Percentiles rank a stretch among this genome's conserved stretches.
phyloP scores from a whole-genome alignment of 2,797 vertebrate genomes.

The Pangasius larnaudii region DNA sequence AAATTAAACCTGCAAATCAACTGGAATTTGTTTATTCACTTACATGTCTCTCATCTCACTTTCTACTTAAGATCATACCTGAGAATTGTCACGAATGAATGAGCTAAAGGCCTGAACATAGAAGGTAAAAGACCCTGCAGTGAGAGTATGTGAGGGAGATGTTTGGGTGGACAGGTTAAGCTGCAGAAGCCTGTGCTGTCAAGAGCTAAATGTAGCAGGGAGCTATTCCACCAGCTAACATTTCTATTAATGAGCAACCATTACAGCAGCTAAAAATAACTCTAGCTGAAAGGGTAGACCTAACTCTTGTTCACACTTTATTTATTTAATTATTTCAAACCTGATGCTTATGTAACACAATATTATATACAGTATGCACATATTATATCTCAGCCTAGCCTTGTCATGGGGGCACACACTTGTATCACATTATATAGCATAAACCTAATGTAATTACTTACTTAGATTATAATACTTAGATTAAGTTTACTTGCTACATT shows the following conservation, averaged over 20 bases:
- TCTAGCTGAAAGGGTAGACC: slow-evolving; percentile 27
- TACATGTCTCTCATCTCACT: neutral
- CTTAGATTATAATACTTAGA: neutral
- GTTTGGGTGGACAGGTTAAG: slow-evolving; percentile 26
- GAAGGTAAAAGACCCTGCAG: neutral
- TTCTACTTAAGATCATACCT: neutral
- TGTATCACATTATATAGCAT: too few relatives aligned
- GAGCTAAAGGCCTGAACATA: neutral
- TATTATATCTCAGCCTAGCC: neutral
- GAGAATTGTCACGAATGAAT: neutral
- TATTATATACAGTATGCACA: neutral
- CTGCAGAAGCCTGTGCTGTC: slow-evolving; percentile 50
- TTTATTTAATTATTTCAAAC: neutral
- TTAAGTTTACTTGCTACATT: neutral
- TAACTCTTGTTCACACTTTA: slow-evolving; percentile 3
- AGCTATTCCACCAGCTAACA: slow-evolving; percentile 55
- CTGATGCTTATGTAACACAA: slow-evolving; percentile 30
- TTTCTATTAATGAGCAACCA: slow-evolving; percentile 56
- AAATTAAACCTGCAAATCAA: neutral
- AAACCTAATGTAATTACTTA: neutral
- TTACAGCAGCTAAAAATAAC: slow-evolving; percentile 56
- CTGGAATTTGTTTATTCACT: neutral
- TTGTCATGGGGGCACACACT: neutral
- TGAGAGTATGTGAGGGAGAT: neutral
- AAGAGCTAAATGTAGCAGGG: slow-evolving; percentile 54